Evolutionary conservation across 2,888 invertebrate species (phyloP).

Genomic region (Maniola hyperantus): DNA sequence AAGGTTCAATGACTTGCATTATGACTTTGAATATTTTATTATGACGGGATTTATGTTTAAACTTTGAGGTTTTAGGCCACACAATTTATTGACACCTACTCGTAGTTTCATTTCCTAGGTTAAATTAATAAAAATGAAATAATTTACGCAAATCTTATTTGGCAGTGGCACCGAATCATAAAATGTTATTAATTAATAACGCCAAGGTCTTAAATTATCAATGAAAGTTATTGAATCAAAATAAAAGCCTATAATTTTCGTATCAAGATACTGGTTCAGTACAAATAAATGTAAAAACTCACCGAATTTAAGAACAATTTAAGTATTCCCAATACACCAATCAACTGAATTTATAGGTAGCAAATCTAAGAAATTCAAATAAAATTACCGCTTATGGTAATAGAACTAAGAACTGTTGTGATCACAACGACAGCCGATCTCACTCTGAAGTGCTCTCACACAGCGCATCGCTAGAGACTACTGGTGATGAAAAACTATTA

Average conservation of each 20-base stretch:
- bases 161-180: no score
- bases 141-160: background rate
- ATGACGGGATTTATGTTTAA: background rate
- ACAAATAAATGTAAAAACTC: constrained; percentile 5
- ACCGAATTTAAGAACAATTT: background rate
- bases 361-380: background rate
- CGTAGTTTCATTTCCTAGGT: background rate
- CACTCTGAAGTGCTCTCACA: constrained; percentile 66
- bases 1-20: constrained; percentile 5
- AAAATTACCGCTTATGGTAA: constrained; percentile 21
- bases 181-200: no score
- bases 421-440: constrained; percentile 65
- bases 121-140: background rate
- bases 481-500: constrained; percentile 80
- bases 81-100: no score
- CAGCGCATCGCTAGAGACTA: constrained; percentile 63
- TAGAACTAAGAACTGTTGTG: constrained; percentile 48
- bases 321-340: constrained; percentile 1
- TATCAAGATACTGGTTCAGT: background rate
- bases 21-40: background rate
- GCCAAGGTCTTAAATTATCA: no score
- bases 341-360: background rate
- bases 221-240: no score
- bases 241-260: no score
- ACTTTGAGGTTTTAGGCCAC: background rate